Base-by-base conservation (phyloP, 2,113 vertebrate species). In the Hemicordylus capensis region DNA sequence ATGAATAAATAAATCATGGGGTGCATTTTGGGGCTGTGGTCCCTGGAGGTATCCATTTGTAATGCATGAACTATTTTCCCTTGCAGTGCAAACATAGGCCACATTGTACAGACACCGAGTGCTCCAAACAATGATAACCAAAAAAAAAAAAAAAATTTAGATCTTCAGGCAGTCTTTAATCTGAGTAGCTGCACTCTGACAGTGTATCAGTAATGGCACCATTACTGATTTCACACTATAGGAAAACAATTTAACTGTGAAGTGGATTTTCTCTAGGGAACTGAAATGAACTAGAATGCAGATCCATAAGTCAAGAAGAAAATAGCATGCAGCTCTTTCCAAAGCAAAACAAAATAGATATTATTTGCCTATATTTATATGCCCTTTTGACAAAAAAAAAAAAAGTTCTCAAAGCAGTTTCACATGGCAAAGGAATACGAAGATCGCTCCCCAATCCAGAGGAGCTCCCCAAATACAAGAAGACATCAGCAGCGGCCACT, bases 61-160 rank as follows among this genome's bases (percentile, higher is more conserved):
- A n/a, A 46, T 31, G 10, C 64, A 37, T 2, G 4, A 61, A 69
- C 39, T 22, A 63, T 82, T 59, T 83, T n/a, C 83, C 77, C 73
- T 91, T 80, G 34, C 59, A 90, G 63, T 76, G 70, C 85, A 89
- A 94, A 88, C 67, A 89, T 26, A 75, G 17, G 63, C 61, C 81
- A 14, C 14, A 79, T 5, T 4, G 19, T 83, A 58, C 2, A 85
- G 44, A 76, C 4, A 64, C 85, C 73, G 39, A 90, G 3, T 1
- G 10, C 4, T 83, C 37, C 3, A 37, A 80, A 54, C 63, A 86
- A 54, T 54, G 51, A 79, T n/a, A n/a, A n/a, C n/a, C n/a, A n/a
- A n/a, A n/a, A n/a, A n/a, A n/a, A 87, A 6, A 79, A 5, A n/a
- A 51, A 75, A 67, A 59, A 84, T 75, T 83, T 39, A 64, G 44